Evolutionary conservation across 2,113 vertebrate genomes (phyloP).

Genomic region (Mus spicilegus): DNA sequence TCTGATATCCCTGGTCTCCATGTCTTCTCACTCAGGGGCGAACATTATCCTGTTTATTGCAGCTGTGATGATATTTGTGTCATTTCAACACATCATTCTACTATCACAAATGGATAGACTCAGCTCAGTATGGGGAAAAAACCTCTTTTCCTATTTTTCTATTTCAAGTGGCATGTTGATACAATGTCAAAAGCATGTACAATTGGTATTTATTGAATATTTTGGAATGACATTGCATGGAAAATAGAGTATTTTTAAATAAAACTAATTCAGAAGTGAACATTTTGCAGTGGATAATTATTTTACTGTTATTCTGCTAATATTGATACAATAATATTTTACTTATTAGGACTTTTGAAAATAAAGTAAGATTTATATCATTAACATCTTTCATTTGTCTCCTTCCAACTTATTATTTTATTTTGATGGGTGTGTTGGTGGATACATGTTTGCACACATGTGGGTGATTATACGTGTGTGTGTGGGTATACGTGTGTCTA

Average conservation of each 20-base stretch:
- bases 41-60: conserved; percentile 57
- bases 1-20: conserved; percentile 47
- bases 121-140: conserved; percentile 5
- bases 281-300: background rate
- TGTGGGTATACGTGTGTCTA: too few relatives aligned
- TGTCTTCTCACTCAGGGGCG: background rate
- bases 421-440: background rate
- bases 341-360: background rate
- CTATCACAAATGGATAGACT: conserved; percentile 43
- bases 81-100: background rate
- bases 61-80: conserved; percentile 57
- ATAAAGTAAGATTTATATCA: background rate
- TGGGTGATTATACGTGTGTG: background rate
- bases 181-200: background rate
- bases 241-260: background rate
- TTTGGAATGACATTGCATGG: background rate
- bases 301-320: background rate
- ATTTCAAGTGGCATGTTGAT: background rate
- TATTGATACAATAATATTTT: background rate
- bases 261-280: background rate
- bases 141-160: background rate
- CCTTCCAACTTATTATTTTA: background rate
- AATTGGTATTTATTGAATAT: background rate
- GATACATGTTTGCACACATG: background rate
- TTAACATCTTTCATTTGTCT: background rate